Percentiles rank a stretch among this genome's conserved stretches.
phyloP scores from a whole-genome alignment of 30 jellyfish, hydroid and myxozoan species.

The Catostylus mosaicus region DNA sequence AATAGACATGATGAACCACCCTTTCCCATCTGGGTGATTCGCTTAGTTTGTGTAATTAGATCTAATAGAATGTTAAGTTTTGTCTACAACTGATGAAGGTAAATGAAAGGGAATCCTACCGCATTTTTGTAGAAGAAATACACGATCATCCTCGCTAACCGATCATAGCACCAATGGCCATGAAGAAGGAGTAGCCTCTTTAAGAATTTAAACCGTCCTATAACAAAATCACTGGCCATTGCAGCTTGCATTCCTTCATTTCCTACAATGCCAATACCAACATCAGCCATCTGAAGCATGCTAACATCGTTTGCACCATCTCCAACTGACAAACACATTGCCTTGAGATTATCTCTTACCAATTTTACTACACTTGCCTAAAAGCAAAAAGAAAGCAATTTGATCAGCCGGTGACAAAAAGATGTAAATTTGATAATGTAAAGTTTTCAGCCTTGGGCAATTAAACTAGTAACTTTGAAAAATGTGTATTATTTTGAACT shows the following conservation, averaged over 20 bases:
- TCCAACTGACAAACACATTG: slow-evolving; percentile 93
- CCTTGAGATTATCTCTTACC: slow-evolving; percentile 82
- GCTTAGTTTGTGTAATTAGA: too few relatives aligned
- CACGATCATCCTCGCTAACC: slow-evolving; percentile 94
- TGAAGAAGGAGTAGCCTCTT: slow-evolving; percentile 79
- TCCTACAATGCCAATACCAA: slow-evolving; percentile 98
- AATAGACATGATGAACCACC: too few relatives aligned
- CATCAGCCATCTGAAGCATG: slow-evolving; percentile 98
- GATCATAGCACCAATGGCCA: slow-evolving; percentile 94
- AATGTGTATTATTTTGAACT: too few relatives aligned
- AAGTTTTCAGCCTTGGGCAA: too few relatives aligned
- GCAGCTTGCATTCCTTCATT: slow-evolving; percentile 99
- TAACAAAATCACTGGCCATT: slow-evolving; percentile 94
- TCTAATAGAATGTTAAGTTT: too few relatives aligned
- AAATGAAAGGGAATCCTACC: too few relatives aligned
- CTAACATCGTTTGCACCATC: slow-evolving; percentile 99
- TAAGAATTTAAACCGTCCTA: slow-evolving; percentile 83
- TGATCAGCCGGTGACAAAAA: too few relatives aligned
- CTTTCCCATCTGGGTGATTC: too few relatives aligned
- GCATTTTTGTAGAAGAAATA: slow-evolving; percentile 95
- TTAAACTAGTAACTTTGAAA: too few relatives aligned
- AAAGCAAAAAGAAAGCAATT: too few relatives aligned
- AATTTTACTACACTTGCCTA: slow-evolving; percentile 90
- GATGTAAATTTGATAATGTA: too few relatives aligned
- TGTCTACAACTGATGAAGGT: too few relatives aligned